Conservation (phyloP, 2,888 invertebrate genomes). For the Acleris cristana region DNA sequence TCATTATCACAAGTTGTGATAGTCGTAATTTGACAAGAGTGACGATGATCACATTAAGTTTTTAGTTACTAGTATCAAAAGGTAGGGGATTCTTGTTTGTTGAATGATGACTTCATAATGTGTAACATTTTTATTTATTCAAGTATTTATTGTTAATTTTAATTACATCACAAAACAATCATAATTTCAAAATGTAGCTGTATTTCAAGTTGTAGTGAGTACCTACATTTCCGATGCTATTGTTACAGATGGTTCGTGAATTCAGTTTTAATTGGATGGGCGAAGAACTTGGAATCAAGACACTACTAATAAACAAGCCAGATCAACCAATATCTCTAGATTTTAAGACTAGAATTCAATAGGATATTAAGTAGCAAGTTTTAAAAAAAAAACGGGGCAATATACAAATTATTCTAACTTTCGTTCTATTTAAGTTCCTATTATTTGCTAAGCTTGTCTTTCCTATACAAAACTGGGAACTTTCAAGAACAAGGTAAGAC, state of each 20-base stretch:
- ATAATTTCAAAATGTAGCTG: neutral
- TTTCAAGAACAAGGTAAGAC: slow-evolving; percentile 23
- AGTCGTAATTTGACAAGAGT: too few species aligned
- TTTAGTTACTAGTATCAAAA: too few species aligned
- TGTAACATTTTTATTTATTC: too few species aligned
- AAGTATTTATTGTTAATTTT: too few species aligned
- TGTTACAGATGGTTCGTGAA: slow-evolving; percentile 85
- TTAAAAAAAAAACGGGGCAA: neutral
- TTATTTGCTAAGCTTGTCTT: neutral
- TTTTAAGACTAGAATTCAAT: slow-evolving; percentile 48
- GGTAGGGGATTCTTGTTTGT: too few species aligned
- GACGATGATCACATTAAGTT: too few species aligned
- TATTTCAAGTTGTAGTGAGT: neutral
- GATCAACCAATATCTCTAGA: slow-evolving; percentile 84
- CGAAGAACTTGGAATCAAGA: slow-evolving; percentile 85
- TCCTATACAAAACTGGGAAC: neutral
- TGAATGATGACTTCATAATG: too few species aligned
- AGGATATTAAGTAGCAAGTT: neutral
- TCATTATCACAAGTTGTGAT: too few species aligned
- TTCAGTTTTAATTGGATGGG: slow-evolving; percentile 87
- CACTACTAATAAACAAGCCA: slow-evolving; percentile 92
- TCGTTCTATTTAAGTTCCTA: too few species aligned
- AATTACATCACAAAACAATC: too few species aligned
- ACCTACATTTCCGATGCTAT: slow-evolving; percentile 15
- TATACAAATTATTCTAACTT: too few species aligned